phyloP scores from a whole-genome alignment of 2,888 invertebrate genomes.

The Lycophotia porphyrea region DNA sequence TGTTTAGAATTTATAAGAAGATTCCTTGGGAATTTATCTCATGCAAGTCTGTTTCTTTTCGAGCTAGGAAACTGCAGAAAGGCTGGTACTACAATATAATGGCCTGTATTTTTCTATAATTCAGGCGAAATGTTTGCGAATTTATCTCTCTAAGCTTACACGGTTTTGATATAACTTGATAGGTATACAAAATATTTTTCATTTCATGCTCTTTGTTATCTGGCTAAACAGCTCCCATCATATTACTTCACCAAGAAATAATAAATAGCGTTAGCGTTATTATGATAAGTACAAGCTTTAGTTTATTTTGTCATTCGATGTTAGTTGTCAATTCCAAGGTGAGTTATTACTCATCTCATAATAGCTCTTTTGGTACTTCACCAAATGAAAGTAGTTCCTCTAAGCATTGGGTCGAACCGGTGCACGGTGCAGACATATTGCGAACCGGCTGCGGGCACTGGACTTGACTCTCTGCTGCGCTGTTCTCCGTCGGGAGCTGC shows the following conservation, averaged over 20 bases:
- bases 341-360: neutral
- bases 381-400: neutral
- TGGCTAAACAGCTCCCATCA: too few species aligned
- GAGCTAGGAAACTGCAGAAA: constrained; percentile 52
- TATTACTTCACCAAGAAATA: too few species aligned
- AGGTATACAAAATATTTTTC: constrained; percentile 18
- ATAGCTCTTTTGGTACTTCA: too few species aligned
- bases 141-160: constrained; percentile 38
- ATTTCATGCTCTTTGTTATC: constrained; percentile 11
- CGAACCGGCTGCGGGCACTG: neutral
- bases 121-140: constrained; percentile 43
- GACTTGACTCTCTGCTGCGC: neutral
- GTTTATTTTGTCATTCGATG: neutral
- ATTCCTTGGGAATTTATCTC: constrained; percentile 56
- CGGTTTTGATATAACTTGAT: constrained; percentile 15
- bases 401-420: neutral
- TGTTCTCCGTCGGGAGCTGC: neutral
- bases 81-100: constrained; percentile 45
- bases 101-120: constrained; percentile 55
- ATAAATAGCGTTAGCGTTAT: too few species aligned
- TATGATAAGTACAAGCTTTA: too few species aligned
- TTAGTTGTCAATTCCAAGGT: neutral
- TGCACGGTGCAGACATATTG: too few species aligned
- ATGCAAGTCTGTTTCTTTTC: constrained; percentile 58
- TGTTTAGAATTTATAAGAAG: constrained; percentile 47